A percentile compares a stretch with the other conserved stretches of the same genome.
Evolutionary conservation across 23 tunicate species (phyloP).

Genomic region (Pegea sp.): DNA sequence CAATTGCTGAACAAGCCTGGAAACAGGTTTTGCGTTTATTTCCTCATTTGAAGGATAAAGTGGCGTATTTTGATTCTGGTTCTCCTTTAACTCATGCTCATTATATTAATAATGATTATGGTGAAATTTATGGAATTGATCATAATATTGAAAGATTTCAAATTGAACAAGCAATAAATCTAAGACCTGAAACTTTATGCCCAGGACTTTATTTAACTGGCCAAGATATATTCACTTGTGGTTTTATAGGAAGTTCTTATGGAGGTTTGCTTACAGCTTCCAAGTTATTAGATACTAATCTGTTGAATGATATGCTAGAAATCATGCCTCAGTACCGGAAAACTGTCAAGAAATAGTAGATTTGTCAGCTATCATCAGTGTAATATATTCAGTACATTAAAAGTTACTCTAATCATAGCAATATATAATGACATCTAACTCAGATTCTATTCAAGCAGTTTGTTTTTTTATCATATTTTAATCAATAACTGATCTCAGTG

Average conservation of each 20-base stretch:
- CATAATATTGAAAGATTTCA: slow-evolving; percentile 44
- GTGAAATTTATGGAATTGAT: slow-evolving; percentile 67
- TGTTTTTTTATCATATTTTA: too few relatives aligned
- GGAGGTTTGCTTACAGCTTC: slow-evolving; percentile 47
- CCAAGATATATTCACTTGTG: slow-evolving; percentile 34
- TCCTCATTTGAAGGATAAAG: slow-evolving; percentile 54
- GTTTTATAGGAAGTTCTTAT: slow-evolving; percentile 39
- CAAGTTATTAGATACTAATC: slow-evolving; percentile 11
- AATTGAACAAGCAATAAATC: slow-evolving; percentile 13
- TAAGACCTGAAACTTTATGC: slow-evolving; percentile 33
- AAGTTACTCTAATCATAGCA: too few relatives aligned
- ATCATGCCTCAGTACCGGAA: neutral
- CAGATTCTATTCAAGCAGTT: too few relatives aligned
- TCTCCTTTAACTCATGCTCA: slow-evolving; percentile 53
- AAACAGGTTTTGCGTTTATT: slow-evolving; percentile 19
- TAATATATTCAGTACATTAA: too few relatives aligned
- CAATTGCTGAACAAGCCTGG: slow-evolving; percentile 51
- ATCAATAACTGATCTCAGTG: too few relatives aligned
- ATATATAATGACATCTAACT: too few relatives aligned
- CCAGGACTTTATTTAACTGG: slow-evolving; percentile 48
- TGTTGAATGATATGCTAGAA: slow-evolving; percentile 7
- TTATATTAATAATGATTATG: slow-evolving; percentile 45
- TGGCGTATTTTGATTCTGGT: slow-evolving; percentile 33
- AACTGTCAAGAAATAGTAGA: too few relatives aligned
- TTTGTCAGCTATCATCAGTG: too few relatives aligned